Evolutionary conservation across 2,113 vertebrate genomes (phyloP).

Genomic region (Galbula dea): DNA sequence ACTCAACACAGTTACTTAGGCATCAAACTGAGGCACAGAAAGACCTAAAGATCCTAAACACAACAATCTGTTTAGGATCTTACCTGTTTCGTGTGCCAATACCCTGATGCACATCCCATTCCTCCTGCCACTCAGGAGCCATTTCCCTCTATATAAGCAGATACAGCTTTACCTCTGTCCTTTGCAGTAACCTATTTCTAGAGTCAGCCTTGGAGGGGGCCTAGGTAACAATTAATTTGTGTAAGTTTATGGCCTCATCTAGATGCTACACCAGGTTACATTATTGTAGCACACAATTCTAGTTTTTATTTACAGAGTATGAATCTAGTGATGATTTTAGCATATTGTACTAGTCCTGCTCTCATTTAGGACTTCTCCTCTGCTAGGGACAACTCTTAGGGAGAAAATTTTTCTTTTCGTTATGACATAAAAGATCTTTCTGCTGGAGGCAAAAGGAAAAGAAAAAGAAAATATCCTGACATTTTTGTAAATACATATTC

Average conservation of each 20-base stretch:
- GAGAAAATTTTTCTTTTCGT: not conserved
- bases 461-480: not conserved
- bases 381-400: not conserved
- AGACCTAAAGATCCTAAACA: not conserved
- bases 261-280: not conserved
- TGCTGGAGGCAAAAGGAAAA: not conserved
- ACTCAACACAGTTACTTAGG: not conserved
- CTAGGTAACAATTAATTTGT: not conserved
- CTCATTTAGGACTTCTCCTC: not conserved
- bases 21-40: not conserved
- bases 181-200: not conserved
- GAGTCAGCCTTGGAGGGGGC: not conserved
- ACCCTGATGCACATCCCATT: not conserved
- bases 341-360: not conserved
- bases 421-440: not conserved
- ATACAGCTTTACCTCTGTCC: not conserved
- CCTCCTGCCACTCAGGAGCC: not conserved
- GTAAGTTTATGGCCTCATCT: not conserved
- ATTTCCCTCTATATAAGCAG: not conserved
- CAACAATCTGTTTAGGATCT: not conserved
- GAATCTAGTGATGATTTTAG: not conserved
- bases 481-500: not conserved
- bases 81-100: not conserved
- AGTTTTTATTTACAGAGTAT: not conserved
- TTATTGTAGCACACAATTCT: not conserved